Evolutionary conservation across 1,140 invertebrate species (phyloP).

Genomic region (Drosophila kanapiae): DNA sequence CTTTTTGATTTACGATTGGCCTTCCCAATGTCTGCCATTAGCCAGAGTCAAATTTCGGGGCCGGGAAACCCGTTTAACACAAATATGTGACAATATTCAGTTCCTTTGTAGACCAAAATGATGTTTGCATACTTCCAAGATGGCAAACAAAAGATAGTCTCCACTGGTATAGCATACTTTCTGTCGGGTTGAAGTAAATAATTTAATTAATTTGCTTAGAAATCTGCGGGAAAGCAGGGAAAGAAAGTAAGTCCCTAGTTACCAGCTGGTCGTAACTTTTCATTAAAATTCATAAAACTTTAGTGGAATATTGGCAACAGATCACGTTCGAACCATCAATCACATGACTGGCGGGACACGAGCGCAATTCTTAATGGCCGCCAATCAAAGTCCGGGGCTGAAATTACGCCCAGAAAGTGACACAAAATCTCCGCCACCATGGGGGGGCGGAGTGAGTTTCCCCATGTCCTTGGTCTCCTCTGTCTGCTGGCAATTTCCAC

Average conservation of each 20-base stretch:
- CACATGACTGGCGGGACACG: conserved; percentile 63
- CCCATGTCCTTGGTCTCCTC: conserved; percentile 10
- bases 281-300: conserved; percentile 69
- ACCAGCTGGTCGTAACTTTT: conserved; percentile 32
- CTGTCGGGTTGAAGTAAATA: not conserved
- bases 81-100: not conserved
- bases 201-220: conserved; percentile 1
- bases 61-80: not conserved
- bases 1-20: conserved; percentile 60
- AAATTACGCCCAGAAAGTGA: conserved; percentile 69
- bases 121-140: not conserved
- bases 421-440: conserved; percentile 61
- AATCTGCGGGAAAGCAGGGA: too few relatives aligned
- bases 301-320: conserved; percentile 38
- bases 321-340: conserved; percentile 71
- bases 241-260: not conserved
- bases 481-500: conserved; percentile 43
- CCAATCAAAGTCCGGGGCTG: conserved; percentile 66
- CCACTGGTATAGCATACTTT: conserved; percentile 5
- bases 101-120: not conserved
- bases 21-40: conserved; percentile 31
- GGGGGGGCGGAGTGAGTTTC: conserved; percentile 17
- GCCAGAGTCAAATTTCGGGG: conserved; percentile 10
- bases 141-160: accelerated
- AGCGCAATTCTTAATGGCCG: conserved; percentile 68